Conservation (phyloP, 2,797 vertebrate species). For the Sebastes glaucus region DNA sequence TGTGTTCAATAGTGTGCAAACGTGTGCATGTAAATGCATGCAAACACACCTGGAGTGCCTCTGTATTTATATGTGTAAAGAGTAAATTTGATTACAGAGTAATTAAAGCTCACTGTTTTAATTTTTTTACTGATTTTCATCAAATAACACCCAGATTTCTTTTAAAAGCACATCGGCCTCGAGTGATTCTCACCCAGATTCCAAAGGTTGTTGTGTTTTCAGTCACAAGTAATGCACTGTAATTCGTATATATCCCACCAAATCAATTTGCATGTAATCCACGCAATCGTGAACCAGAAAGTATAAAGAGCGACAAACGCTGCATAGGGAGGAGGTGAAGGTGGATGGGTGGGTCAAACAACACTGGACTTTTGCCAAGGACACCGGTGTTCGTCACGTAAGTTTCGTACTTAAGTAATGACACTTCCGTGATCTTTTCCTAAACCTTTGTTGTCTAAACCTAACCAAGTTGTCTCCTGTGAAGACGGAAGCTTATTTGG, state of each 20-base stretch:
- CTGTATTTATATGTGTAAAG: neutral
- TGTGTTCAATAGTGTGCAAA: neutral
- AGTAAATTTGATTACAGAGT: neutral
- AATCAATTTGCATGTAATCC: no score
- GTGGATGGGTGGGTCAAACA: no score
- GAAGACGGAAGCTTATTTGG: neutral
- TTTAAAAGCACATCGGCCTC: neutral
- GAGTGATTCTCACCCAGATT: neutral
- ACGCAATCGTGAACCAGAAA: no score
- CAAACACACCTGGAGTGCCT: neutral
- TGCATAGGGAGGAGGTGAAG: no score
- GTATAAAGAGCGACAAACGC: no score
- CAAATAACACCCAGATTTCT: neutral
- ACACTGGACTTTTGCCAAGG: no score
- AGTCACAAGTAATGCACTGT: neutral
- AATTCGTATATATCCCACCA: no score
- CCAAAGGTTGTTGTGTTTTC: neutral
- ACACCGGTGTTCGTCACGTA: no score
- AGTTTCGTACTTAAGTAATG: no score
- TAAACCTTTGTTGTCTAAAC: neutral
- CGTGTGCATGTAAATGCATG: neutral
- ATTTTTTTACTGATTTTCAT: neutral
- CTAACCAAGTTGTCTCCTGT: neutral
- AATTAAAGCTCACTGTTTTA: neutral
- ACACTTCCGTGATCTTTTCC: neutral